Conservation (phyloP, 2,888 invertebrate genomes). For the Lithodes maja region DNA sequence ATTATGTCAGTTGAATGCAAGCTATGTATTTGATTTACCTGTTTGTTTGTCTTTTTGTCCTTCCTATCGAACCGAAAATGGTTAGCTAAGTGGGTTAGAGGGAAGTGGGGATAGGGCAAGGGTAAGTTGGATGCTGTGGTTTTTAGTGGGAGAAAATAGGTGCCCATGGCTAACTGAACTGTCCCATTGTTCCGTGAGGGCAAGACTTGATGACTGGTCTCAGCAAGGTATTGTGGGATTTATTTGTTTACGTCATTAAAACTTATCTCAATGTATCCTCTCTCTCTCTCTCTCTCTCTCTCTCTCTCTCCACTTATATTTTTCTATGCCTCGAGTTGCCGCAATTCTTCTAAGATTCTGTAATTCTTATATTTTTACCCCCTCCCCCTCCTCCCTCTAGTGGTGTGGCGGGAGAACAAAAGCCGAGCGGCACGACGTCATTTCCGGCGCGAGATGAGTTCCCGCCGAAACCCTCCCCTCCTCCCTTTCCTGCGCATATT, state of each 20-base stretch:
- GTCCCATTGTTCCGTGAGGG: too few relatives aligned
- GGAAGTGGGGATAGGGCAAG: too few relatives aligned
- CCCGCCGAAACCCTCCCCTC: background rate
- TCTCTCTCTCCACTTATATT: background rate
- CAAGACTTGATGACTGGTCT: too few relatives aligned
- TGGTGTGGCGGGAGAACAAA: background rate
- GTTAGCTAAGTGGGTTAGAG: too few relatives aligned
- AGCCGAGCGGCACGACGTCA: background rate
- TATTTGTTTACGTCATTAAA: background rate
- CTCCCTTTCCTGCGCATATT: background rate
- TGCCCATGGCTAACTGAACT: too few relatives aligned
- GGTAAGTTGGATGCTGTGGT: too few relatives aligned
- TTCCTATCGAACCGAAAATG: too few relatives aligned
- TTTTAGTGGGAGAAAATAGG: too few relatives aligned
- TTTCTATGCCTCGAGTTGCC: background rate
- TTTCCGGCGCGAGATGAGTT: constrained; percentile 12
- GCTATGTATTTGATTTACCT: too few relatives aligned
- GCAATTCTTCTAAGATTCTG: background rate
- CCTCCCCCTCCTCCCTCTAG: background rate
- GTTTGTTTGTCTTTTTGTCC: too few relatives aligned
- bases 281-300: background rate
- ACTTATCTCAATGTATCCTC: background rate
- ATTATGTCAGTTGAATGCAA: too few relatives aligned
- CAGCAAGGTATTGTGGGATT: too few relatives aligned
- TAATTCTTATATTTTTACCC: background rate